Percentiles rank a stretch among this genome's conserved stretches.
These are phyloP conservation scores for Antrozous pallidus DNA, from an alignment of 2,797 vertebrate species.

Conservation along the genomic window DNA sequence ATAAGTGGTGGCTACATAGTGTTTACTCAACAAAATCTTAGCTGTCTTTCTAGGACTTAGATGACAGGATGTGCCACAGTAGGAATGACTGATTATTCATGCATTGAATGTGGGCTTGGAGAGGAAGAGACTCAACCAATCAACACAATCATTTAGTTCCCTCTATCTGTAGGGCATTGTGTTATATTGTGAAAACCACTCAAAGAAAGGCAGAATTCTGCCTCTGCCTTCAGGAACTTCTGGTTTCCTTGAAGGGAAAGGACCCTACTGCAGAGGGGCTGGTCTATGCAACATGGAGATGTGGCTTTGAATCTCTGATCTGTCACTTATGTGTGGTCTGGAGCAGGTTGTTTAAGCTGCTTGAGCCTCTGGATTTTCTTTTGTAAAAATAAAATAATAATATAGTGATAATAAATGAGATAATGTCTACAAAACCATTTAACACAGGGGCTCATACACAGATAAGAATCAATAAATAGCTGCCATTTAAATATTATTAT, in stretches of 20 bases:
- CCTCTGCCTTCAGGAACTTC: background rate
- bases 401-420: background rate
- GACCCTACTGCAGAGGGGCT: background rate
- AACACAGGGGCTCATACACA: background rate
- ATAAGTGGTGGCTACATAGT: background rate
- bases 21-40: background rate
- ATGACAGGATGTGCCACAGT: background rate
- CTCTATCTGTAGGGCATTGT: background rate
- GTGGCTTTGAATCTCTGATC: background rate
- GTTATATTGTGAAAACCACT: background rate
- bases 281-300: background rate
- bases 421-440: background rate
- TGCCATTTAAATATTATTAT: background rate
- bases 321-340: background rate
- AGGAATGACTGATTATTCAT: background rate
- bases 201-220: background rate
- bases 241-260: background rate
- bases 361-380: background rate
- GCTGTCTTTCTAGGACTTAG: background rate
- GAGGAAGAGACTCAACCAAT: background rate
- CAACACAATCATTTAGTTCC: background rate
- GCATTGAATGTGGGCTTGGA: background rate
- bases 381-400: background rate
- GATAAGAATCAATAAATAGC: conserved; percentile 21
- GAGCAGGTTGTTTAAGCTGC: background rate